Base-by-base conservation (phyloP, 2,888 invertebrate genomes). In the Pinctada fucata region DNA sequence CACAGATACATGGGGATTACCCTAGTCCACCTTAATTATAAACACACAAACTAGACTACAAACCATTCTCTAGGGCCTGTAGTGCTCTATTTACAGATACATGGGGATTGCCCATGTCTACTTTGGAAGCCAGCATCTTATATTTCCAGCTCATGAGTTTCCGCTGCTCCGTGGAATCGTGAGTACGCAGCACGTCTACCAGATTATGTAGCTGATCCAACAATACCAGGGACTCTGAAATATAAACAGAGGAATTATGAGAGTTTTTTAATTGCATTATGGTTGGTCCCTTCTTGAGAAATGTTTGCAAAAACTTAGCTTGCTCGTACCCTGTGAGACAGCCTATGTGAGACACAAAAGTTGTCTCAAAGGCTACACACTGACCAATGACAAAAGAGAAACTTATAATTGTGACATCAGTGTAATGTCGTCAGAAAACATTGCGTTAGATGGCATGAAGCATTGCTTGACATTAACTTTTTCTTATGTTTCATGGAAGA, bases 101-200 rank as follows among this genome's bases (percentile, higher is more conserved):
- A 47, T 63, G 66, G 2, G 76, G 66, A 45, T 82, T 74, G 48
- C 68, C 69, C 3, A 80, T 80, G 79, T 84, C 78, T 10, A 80
- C 79, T 78, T 83, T 85, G 58, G 79, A 51, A 31, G 78, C 78
- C 10, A 85, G 78, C 77, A 86, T 72, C 45, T 80, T 66, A 76
- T 87, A 85, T 63, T 88, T 88, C 84, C 85, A 85, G 45, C 80
- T 72, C 85, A 88, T 84, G 5, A 88, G 78, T 58, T 84, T 81
- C 31, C 79, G 70, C 79, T 88, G 87, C 72, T 82, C 79, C 0
- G 64, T 70, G 0, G 84, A 83, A 64, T 87, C 83, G 10, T 77
- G 72, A 8, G 68, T 70, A 47, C 80, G 79, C 50, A 88, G 69
- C 47, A 83, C 80, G 47, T 87, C 85, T 50, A 83, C 82, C 49